These are phyloP conservation scores for Drosophila auraria DNA, from an alignment of 1,140 invertebrate genomes.

Conservation along the genomic window DNA sequence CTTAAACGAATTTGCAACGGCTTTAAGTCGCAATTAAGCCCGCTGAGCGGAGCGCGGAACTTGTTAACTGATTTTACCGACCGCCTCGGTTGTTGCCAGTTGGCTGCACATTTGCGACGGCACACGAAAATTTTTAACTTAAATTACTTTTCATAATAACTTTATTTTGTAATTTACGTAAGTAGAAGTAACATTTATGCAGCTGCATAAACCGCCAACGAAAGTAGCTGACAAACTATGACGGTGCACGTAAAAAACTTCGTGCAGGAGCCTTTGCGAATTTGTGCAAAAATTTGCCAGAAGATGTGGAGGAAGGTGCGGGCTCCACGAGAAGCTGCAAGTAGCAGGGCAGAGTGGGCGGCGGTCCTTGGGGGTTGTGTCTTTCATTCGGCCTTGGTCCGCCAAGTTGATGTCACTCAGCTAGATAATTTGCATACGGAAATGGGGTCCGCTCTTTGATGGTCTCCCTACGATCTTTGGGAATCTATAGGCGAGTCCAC, in stretches of 20 bases:
- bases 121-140: constrained; percentile 81
- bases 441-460: constrained; percentile 42
- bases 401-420: constrained; percentile 41
- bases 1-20: constrained; percentile 55
- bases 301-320: background rate
- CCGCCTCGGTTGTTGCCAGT: constrained; percentile 61
- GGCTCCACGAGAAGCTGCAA: background rate
- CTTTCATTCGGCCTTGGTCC: constrained; percentile 37
- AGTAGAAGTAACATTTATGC: constrained; percentile 84
- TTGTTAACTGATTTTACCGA: constrained; percentile 77
- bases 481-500: constrained; percentile 41
- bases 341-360: too few species aligned
- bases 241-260: constrained; percentile 80
- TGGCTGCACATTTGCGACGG: constrained; percentile 76
- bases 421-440: constrained; percentile 49
- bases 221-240: constrained; percentile 83
- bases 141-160: constrained; percentile 83
- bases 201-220: constrained; percentile 75
- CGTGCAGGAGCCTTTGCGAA: constrained; percentile 70
- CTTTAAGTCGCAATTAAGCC: constrained; percentile 70
- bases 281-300: constrained; percentile 59
- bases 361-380: background rate
- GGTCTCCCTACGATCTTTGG: constrained; percentile 42
- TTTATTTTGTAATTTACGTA: constrained; percentile 84
- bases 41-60: constrained; percentile 44